A percentile compares a stretch with the other conserved stretches of the same genome.
Evolutionary conservation across 2,888 invertebrate species (phyloP).

Genomic region (Temnothorax unifasciatus): DNA sequence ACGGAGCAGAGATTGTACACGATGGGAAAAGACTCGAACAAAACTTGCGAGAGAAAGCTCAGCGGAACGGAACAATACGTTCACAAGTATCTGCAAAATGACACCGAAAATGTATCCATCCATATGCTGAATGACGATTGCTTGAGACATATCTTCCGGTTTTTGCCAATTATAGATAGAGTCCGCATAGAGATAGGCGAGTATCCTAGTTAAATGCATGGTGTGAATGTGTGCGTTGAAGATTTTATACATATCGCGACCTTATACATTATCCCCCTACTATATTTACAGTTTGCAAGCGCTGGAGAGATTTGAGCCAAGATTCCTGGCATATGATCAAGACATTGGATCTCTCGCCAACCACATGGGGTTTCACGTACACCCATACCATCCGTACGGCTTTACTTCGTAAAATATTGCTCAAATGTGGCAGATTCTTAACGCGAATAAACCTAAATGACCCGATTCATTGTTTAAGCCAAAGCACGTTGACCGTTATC

Average conservation of each 20-base stretch:
- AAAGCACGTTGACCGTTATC: conserved; percentile 87
- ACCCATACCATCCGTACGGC: conserved; percentile 70
- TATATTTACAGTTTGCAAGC: conserved; percentile 86
- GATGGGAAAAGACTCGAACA: conserved; percentile 64
- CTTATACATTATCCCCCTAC: background rate
- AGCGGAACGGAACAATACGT: conserved; percentile 17
- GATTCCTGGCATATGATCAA: conserved; percentile 87
- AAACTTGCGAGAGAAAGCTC: conserved; percentile 64
- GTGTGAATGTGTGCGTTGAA: no score
- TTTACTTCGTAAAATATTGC: conserved; percentile 87
- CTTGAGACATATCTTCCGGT: conserved; percentile 87
- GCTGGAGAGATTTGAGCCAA: conserved; percentile 87
- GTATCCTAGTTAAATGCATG: background rate
- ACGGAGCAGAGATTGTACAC: conserved; percentile 80
- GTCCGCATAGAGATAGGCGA: conserved; percentile 87
- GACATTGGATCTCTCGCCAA: conserved; percentile 76
- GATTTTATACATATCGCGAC: no score
- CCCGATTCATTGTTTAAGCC: conserved; percentile 86
- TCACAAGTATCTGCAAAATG: conserved; percentile 71
- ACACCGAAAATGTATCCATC: conserved; percentile 78
- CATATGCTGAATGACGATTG: conserved; percentile 88
- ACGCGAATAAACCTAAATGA: conserved; percentile 87
- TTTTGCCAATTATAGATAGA: conserved; percentile 87
- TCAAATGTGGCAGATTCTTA: conserved; percentile 87
- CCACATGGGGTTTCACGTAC: conserved; percentile 71